These are phyloP conservation scores for Benitochromis conjunctus DNA, from an alignment of 2,113 vertebrate genomes.

Conservation along the genomic window DNA sequence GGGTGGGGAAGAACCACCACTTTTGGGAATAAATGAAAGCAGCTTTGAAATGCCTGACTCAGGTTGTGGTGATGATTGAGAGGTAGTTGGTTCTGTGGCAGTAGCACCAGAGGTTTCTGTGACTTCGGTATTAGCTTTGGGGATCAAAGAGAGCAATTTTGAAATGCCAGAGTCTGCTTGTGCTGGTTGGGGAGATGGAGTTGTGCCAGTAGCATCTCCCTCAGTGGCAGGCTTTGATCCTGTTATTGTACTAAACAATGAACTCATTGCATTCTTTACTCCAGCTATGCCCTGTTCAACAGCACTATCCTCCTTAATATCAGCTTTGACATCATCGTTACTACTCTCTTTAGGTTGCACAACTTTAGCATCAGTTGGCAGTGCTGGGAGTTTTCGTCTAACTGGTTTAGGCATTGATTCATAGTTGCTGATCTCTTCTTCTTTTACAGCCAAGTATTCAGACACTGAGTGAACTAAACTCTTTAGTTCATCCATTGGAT, in stretches of 20 bases:
- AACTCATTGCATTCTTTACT: slow-evolving; percentile 84
- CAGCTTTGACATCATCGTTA: slow-evolving; percentile 5
- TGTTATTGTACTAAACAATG: slow-evolving; percentile 81
- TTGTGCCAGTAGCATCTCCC: slow-evolving; percentile 14
- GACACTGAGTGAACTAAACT: slow-evolving; percentile 90
- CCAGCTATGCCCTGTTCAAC: slow-evolving; percentile 71
- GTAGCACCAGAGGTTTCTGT: slow-evolving; percentile 40
- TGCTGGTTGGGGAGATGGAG: slow-evolving; percentile 15
- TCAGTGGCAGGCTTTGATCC: slow-evolving; percentile 74
- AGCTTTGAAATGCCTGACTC: slow-evolving; percentile 62
- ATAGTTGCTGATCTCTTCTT: slow-evolving; percentile 90
- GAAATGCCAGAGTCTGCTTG: slow-evolving; percentile 70
- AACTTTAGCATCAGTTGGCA: slow-evolving; percentile 39
- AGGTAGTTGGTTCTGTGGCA: not conserved
- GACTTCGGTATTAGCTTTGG: slow-evolving; percentile 49
- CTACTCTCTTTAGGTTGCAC: not conserved
- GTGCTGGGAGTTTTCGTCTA: slow-evolving; percentile 59
- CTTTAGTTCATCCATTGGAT: slow-evolving; percentile 87
- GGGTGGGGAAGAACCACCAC: slow-evolving; percentile 48
- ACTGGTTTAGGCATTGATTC: slow-evolving; percentile 73
- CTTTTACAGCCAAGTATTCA: slow-evolving; percentile 91
- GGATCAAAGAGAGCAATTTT: slow-evolving; percentile 70
- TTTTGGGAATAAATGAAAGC: slow-evolving; percentile 64
- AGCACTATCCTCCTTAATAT: slow-evolving; percentile 50
- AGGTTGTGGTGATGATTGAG: slow-evolving; percentile 30